These are phyloP conservation scores for Megalurothrips usitatus DNA, from an alignment of 2,888 invertebrate species.

Conservation along the genomic window DNA sequence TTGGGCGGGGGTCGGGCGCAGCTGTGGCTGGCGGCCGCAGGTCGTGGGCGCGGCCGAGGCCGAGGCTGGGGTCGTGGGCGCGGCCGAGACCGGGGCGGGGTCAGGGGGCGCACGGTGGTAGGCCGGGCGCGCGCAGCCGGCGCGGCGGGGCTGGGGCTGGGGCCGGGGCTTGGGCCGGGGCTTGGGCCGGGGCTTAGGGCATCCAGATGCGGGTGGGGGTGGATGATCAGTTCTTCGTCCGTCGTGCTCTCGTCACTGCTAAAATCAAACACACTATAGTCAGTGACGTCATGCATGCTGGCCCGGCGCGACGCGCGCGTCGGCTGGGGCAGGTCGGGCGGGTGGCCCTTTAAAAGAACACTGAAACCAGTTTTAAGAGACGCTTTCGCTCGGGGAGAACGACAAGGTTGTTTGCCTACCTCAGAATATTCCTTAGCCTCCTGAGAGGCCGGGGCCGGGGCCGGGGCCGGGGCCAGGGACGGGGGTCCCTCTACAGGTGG, in stretches of 20 bases:
- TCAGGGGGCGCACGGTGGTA: background rate
- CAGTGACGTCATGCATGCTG: conserved; percentile 24
- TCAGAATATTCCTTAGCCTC: background rate
- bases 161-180: background rate
- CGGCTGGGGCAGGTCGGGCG: background rate
- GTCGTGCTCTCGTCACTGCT: conserved; percentile 24
- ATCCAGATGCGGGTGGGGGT: background rate
- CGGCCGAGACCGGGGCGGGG: conserved; percentile 1
- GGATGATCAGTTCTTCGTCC: conserved; percentile 19
- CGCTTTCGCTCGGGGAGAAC: conserved; percentile 21
- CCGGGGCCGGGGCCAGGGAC: background rate
- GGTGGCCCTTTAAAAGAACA: background rate
- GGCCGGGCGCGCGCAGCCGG: background rate
- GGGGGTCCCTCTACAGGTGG: background rate
- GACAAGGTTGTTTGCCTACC: background rate
- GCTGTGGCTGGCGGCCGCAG: too few relatives aligned
- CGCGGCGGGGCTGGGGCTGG: background rate
- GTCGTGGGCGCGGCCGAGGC: too few relatives aligned
- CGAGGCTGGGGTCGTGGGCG: background rate
- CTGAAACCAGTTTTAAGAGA: conserved; percentile 25
- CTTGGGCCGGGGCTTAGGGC: background rate
- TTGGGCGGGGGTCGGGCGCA: background rate
- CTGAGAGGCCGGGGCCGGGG: background rate
- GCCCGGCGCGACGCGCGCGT: background rate
- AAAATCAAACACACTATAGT: conserved; percentile 27